Conservation (phyloP, 1,140 invertebrate species). For the Chionoecetes opilio region DNA sequence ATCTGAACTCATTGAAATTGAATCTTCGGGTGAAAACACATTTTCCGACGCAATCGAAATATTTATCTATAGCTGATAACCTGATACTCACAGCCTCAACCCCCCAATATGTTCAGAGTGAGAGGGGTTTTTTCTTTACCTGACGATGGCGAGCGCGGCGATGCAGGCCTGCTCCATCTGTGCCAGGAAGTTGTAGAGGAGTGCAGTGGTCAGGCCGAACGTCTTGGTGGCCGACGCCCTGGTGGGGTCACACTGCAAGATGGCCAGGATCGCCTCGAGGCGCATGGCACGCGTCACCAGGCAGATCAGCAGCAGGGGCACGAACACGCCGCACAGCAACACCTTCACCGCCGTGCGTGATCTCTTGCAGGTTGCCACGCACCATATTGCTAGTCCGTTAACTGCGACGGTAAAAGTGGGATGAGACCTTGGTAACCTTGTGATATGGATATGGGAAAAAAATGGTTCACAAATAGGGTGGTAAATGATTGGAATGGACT, state of each 20-base stretch:
- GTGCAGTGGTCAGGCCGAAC: background rate
- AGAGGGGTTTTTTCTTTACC: too few relatives aligned
- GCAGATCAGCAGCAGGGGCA: constrained; percentile 52
- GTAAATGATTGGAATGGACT: too few relatives aligned
- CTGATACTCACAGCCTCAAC: too few relatives aligned
- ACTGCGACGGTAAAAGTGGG: background rate
- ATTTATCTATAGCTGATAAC: too few relatives aligned
- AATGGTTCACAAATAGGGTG: too few relatives aligned
- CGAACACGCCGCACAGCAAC: constrained; percentile 48
- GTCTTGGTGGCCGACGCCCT: background rate
- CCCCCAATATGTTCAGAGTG: too few relatives aligned
- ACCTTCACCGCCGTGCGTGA: constrained; percentile 49
- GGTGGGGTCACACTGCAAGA: constrained; percentile 41
- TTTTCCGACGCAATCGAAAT: too few relatives aligned
- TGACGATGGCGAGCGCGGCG: background rate
- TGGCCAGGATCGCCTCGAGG: background rate
- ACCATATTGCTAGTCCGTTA: constrained; percentile 55
- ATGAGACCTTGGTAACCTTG: too few relatives aligned
- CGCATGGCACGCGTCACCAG: background rate
- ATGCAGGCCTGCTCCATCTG: constrained; percentile 45
- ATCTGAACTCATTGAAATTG: too few relatives aligned
- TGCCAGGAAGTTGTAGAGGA: constrained; percentile 35
- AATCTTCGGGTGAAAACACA: too few relatives aligned
- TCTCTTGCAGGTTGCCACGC: constrained; percentile 36
- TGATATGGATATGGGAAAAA: too few relatives aligned